Conservation (phyloP, 2,113 vertebrate species). For the Callipepla californica region DNA sequence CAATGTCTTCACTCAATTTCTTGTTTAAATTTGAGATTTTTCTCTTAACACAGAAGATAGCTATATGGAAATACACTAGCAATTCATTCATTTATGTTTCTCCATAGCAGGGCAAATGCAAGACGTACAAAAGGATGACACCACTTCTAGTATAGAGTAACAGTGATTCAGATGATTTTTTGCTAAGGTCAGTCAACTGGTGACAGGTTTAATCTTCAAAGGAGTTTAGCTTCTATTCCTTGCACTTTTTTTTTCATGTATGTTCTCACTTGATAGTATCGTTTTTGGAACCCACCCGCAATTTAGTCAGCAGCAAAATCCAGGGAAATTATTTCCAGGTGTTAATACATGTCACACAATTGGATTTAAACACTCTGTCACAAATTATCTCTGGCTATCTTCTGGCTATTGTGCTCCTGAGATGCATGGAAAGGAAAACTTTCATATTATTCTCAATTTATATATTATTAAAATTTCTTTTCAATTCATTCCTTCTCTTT, state of each 20-base stretch:
- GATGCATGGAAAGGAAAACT: neutral
- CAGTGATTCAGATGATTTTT: neutral
- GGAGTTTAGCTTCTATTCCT: neutral
- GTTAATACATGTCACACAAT: neutral
- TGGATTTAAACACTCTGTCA: neutral
- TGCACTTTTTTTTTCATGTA: fast-evolving
- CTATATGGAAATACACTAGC: neutral
- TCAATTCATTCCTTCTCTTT: neutral
- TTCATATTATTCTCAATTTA: neutral
- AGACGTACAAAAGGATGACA: neutral
- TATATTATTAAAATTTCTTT: neutral
- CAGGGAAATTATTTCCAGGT: neutral
- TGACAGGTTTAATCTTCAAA: neutral
- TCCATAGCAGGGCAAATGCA: neutral
- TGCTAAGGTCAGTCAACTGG: neutral
- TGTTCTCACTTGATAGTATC: neutral
- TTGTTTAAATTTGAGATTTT: neutral
- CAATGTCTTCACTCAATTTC: neutral
- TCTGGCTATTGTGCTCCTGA: neutral
- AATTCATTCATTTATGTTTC: neutral
- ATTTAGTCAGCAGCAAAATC: neutral
- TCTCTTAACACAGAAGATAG: neutral
- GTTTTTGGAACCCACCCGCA: neutral
- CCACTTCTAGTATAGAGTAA: neutral
- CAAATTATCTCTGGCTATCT: neutral